Evolutionary conservation across 2,797 vertebrate genomes (phyloP).

Genomic region (Mycteria americana): DNA sequence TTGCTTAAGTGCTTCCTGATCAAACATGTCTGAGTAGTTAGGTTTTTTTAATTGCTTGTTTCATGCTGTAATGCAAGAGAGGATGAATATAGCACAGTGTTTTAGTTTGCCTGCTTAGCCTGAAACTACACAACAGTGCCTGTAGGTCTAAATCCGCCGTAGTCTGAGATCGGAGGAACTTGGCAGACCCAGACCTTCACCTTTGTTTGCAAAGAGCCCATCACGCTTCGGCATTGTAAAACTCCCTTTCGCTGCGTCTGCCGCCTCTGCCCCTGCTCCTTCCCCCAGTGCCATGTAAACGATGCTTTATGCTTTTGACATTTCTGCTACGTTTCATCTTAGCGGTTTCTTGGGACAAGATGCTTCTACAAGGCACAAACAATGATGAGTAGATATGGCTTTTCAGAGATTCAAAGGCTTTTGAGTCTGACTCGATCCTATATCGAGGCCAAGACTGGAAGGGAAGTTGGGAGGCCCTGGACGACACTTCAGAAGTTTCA

Average conservation of each 20-base stretch:
- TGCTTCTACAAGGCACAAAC: neutral
- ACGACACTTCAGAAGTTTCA: neutral
- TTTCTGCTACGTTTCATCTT: neutral
- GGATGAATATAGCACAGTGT: neutral
- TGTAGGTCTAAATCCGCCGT: neutral
- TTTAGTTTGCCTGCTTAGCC: neutral
- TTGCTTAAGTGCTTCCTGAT: conserved; percentile 64
- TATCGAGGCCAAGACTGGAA: neutral
- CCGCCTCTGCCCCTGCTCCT: neutral
- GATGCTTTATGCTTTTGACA: neutral
- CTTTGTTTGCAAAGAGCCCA: neutral
- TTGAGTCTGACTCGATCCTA: neutral
- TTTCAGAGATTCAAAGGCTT: neutral
- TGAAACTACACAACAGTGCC: neutral
- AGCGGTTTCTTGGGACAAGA: neutral
- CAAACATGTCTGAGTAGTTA: conserved; percentile 7
- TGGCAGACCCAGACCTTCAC: neutral
- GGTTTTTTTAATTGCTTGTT: conserved; percentile 33
- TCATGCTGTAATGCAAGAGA: neutral
- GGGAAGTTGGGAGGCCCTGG: neutral
- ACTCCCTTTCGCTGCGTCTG: neutral
- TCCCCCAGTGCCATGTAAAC: neutral
- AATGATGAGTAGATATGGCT: neutral
- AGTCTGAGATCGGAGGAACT: neutral
- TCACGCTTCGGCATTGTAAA: neutral